Evolutionary conservation across 1,140 invertebrate genomes (phyloP), one percentile per base, ranked within the genome.

Genomic region (Oryzaephilus surinamensis): DNA sequence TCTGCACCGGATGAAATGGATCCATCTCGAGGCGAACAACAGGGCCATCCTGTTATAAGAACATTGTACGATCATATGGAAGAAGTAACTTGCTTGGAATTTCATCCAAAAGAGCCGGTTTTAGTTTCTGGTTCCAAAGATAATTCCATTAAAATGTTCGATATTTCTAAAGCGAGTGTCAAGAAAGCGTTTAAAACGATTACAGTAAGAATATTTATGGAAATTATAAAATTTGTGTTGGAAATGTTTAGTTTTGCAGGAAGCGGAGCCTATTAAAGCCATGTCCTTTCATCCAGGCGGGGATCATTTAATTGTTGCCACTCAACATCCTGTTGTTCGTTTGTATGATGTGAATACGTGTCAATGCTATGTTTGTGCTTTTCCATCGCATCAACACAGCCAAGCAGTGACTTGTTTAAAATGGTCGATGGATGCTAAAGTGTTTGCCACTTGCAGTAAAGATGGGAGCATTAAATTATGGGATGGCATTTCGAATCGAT

Each of bases 1-100:
- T 87, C 84, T 2, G 83, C 84, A 4, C 84, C 86, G 2, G 87
- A 92, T 57, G 85, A 82, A 52, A 74, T 81, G 54, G 79, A 81
- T 47, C 78, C 75, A 10, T 62, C 62, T 16, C 71, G 83, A 28
- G 74, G 84, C 58, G 79, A 89, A 62, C 74, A 88, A 48, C 87
- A 94, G 55, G 89, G 89, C 0, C 95, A 99, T 70, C 96, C 96
- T 2, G 95, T 99, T 18, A 98, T 99, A 46, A 72, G 95, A 40
- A 99, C 96, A 4, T 66, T 99, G n/a, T 99, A 98, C 60, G 96
- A 98, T 65, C 95, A 99, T 61, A 77, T 89, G 29, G 93, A 96
- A 66, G 96, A 99, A 72, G 94, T 99, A 0, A 96, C 92, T 0
- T 89, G 84, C 51, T 62, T 99, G 12, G 91, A 96, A 52, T 99